Percentiles rank a stretch among this genome's conserved stretches.
Conservation (phyloP, 2,797 vertebrate genomes). For the Lacerta bilineata region DNA sequence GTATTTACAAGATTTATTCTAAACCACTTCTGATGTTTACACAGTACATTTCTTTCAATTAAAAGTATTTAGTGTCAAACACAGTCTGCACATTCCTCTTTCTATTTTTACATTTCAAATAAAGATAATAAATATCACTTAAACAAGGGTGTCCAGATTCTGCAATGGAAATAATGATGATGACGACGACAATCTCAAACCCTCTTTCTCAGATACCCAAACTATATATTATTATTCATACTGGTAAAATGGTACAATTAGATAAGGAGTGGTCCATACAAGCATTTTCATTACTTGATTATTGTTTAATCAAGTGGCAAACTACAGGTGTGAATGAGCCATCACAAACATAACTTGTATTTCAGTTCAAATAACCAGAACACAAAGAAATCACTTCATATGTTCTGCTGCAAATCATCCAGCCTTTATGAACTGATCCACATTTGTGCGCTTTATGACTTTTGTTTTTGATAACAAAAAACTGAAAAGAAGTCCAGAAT, state of each 20-base stretch:
- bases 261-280: not conserved
- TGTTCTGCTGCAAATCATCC: not conserved
- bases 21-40: not conserved
- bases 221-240: too few species aligned
- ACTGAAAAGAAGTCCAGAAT: not conserved
- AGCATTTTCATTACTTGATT: not conserved
- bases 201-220: not conserved
- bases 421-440: too few species aligned
- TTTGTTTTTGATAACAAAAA: not conserved
- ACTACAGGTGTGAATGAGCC: not conserved
- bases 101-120: not conserved
- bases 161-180: not conserved
- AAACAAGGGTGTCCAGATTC: not conserved
- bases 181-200: not conserved
- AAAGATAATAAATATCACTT: not conserved
- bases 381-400: not conserved
- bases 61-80: slow-evolving; percentile 7
- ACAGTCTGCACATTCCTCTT: not conserved
- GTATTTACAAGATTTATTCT: not conserved
- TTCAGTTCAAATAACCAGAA: not conserved
- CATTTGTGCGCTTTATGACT: too few species aligned
- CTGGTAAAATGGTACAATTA: not conserved
- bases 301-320: not conserved
- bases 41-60: not conserved
- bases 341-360: not conserved